These are phyloP conservation scores for Heliconius hortense DNA, from an alignment of 2,888 invertebrate genomes.

Conservation along the genomic window DNA sequence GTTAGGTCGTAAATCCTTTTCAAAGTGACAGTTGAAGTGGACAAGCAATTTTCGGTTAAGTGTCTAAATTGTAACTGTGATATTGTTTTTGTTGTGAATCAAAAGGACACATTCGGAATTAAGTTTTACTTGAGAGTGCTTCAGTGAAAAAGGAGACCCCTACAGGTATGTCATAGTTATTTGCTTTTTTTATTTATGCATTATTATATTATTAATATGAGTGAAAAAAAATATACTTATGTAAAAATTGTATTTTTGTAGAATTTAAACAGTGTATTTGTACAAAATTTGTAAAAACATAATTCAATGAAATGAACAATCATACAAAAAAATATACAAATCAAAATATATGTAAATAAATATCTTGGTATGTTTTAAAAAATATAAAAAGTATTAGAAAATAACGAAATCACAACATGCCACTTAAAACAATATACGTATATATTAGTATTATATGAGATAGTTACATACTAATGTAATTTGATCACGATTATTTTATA, in stretches of 20 bases:
- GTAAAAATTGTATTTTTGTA: no score
- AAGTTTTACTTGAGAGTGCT: conserved; percentile 34
- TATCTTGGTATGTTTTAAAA: background rate
- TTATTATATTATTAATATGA: background rate
- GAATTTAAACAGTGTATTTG: background rate
- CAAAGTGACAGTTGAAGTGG: conserved; percentile 68
- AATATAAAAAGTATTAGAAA: no score
- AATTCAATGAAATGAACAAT: background rate
- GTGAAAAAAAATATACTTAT: background rate
- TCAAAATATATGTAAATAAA: background rate
- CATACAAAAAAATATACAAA: background rate
- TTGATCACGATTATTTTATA: background rate
- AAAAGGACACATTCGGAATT: conserved; percentile 46
- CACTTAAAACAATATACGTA: background rate
- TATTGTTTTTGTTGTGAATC: conserved; percentile 54
- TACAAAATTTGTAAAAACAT: background rate
- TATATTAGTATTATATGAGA: background rate
- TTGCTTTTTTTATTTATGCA: background rate
- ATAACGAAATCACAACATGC: background rate
- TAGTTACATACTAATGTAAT: background rate
- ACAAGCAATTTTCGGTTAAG: conserved; percentile 55
- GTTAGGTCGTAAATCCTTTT: conserved; percentile 47
- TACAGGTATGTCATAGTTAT: conserved; percentile 29
- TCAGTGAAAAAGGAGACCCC: conserved; percentile 22
- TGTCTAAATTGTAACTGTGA: conserved; percentile 62